phyloP scores from a whole-genome alignment of 2,113 vertebrate species.

The Callorhinus ursinus region DNA sequence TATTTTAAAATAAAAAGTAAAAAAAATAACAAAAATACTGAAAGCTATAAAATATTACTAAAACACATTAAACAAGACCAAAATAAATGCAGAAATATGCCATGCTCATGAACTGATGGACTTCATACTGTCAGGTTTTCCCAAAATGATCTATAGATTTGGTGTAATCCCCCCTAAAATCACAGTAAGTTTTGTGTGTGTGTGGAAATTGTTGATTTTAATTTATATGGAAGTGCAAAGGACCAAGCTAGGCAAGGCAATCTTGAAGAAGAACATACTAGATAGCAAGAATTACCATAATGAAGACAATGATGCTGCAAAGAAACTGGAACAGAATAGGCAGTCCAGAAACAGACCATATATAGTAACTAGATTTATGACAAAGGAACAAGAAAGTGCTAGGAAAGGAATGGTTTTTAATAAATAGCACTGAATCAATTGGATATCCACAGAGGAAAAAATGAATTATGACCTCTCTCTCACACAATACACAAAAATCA shows the following conservation, averaged over 20 bases:
- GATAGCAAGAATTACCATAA: background rate
- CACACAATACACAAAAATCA: background rate
- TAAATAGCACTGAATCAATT: background rate
- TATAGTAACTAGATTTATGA: background rate
- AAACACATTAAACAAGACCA: conserved; percentile 5
- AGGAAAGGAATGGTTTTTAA: background rate
- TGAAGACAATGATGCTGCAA: background rate
- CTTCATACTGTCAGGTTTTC: background rate
- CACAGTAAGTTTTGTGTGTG: background rate
- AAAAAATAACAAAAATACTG: background rate
- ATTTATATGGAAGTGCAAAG: background rate
- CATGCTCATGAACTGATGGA: background rate
- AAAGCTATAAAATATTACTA: background rate
- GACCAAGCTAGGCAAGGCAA: background rate
- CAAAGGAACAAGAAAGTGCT: background rate
- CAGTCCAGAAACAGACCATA: background rate
- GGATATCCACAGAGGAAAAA: conserved; percentile 19
- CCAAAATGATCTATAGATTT: background rate
- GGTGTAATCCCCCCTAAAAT: background rate
- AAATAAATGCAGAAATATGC: background rate
- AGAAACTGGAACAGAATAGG: background rate
- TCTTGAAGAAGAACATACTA: background rate
- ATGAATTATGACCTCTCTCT: background rate
- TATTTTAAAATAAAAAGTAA: background rate
- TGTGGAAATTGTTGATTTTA: background rate